A percentile compares a stretch with the other conserved stretches of the same genome.
Conservation (phyloP, 2,113 vertebrate species). For the Plecotus auritus region DNA sequence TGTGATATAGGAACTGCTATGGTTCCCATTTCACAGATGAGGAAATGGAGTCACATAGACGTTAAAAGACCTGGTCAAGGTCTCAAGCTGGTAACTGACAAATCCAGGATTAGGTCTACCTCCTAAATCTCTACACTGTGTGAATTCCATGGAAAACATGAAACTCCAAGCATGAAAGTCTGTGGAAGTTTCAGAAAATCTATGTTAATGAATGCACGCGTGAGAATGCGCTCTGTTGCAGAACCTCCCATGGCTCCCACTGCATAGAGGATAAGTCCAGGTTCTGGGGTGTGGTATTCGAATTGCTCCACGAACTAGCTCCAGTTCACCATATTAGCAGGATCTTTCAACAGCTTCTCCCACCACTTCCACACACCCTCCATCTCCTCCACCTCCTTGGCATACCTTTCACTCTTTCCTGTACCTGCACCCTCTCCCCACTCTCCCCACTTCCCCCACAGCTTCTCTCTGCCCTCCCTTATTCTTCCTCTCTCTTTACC, state of each 20-base stretch:
- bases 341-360: not conserved
- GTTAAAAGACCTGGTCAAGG: not conserved
- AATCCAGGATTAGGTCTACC: not conserved
- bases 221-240: not conserved
- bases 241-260: not conserved
- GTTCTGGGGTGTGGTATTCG: not conserved
- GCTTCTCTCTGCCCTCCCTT: too few relatives aligned
- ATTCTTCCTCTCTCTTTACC: not conserved
- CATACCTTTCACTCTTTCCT: not conserved
- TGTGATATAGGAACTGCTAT: not conserved
- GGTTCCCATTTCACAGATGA: not conserved
- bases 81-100: not conserved
- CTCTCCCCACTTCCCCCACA: not conserved
- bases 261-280: not conserved
- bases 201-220: too few relatives aligned
- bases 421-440: too few relatives aligned
- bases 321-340: not conserved
- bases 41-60: not conserved
- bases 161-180: too few relatives aligned
- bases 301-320: not conserved
- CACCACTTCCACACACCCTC: rapidly evolving
- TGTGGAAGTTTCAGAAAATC: not conserved
- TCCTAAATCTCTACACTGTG: not conserved
- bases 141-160: not conserved
- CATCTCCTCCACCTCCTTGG: rapidly evolving